Conservation (phyloP, 2,888 invertebrate genomes). For the Scaptomyza cyrtandrae region DNA sequence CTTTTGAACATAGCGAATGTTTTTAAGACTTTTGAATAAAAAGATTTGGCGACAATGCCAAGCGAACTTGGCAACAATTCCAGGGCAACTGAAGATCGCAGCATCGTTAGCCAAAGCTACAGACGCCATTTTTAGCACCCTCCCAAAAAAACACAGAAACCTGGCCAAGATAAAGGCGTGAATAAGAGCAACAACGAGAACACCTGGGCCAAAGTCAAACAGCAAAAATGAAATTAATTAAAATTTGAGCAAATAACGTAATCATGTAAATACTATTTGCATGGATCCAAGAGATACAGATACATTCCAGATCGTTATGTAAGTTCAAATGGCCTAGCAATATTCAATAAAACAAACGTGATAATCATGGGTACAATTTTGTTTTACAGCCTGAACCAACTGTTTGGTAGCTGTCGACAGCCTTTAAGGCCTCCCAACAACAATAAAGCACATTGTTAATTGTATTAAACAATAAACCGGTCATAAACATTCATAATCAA, state of each 20-base stretch:
- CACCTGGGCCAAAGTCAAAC: conserved; percentile 34
- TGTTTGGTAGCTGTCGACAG: conserved; percentile 40
- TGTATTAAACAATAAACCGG: conserved; percentile 60
- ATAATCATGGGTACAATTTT: conserved; percentile 23
- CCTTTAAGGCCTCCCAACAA: conserved; percentile 26
- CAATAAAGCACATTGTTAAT: conserved; percentile 57
- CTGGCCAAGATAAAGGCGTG: conserved; percentile 58
- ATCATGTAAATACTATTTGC: conserved; percentile 40
- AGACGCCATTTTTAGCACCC: conserved; percentile 11
- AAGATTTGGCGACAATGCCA: conserved; percentile 36
- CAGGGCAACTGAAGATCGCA: conserved; percentile 55
- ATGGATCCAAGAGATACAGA: conserved; percentile 38
- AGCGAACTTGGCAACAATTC: conserved; percentile 68
- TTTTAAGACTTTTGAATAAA: conserved; percentile 28
- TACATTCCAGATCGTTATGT: conserved; percentile 27
- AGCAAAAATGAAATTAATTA: conserved; percentile 57
- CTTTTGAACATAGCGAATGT: conserved; percentile 26
- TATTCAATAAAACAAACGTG: conserved; percentile 25
- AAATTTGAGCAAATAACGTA: conserved; percentile 63
- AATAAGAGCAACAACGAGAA: conserved; percentile 30
- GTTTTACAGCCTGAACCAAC: conserved; percentile 25
- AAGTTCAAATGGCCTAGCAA: conserved; percentile 32
- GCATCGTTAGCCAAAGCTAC: conserved; percentile 30
- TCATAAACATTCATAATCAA: conserved; percentile 61
- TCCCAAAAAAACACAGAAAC: conserved; percentile 12